A percentile compares a stretch with the other conserved stretches of the same genome.
These are phyloP conservation scores for Syrrhaptes paradoxus DNA, from an alignment of 2,113 vertebrate species.

Conservation along the genomic window DNA sequence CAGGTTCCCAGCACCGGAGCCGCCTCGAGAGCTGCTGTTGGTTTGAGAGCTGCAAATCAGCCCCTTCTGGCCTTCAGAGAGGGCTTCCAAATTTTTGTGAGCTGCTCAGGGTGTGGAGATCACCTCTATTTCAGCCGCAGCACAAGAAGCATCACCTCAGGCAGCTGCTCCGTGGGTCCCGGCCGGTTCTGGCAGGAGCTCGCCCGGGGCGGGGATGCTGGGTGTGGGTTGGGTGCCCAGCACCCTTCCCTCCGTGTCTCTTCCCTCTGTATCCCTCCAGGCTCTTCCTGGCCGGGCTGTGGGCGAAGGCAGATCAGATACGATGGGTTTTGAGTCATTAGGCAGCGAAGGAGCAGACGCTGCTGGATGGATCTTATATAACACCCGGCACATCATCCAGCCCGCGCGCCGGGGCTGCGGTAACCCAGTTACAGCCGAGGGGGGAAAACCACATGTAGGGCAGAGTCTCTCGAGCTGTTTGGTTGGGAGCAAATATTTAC, in stretches of 20 bases:
- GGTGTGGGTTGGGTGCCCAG: background rate
- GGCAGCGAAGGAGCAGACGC: rapidly evolving
- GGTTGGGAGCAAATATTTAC: background rate
- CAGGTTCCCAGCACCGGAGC: background rate
- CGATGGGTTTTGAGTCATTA: background rate
- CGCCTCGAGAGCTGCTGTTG: background rate
- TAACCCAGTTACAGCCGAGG: background rate
- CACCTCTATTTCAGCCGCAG: background rate
- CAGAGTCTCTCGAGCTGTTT: background rate
- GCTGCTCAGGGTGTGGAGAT: background rate
- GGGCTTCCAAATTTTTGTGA: background rate
- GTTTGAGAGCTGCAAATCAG: background rate
- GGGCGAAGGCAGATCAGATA: background rate
- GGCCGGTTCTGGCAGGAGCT: rapidly evolving
- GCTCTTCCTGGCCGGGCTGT: background rate
- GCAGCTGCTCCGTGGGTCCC: background rate
- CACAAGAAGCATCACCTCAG: rapidly evolving
- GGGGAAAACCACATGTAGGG: background rate
- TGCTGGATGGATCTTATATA: background rate
- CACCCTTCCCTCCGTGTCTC: background rate
- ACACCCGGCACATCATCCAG: background rate
- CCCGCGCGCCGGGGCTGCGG: background rate
- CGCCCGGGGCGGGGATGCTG: background rate
- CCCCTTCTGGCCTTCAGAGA: background rate
- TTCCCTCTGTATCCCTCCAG: background rate